A percentile compares a stretch with the other conserved stretches of the same genome.
These are phyloP conservation scores for Sebastes oblongus DNA, from an alignment of 2,797 vertebrate genomes.

Conservation along the genomic window DNA sequence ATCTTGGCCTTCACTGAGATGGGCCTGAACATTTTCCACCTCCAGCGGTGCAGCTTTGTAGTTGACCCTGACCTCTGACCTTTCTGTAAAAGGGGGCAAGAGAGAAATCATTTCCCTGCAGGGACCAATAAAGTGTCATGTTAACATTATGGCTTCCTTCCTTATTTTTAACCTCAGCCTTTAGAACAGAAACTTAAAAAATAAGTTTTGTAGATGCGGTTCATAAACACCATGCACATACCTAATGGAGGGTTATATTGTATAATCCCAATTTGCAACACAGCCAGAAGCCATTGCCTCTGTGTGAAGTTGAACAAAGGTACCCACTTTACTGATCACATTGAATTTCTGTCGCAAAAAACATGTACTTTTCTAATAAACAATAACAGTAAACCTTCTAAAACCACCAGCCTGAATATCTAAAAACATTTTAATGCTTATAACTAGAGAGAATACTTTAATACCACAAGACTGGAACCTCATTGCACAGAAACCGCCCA, in stretches of 20 bases:
- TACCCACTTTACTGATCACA: not conserved
- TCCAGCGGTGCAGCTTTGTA: conserved; percentile 30
- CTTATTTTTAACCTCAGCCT: not conserved
- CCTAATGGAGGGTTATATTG: not conserved
- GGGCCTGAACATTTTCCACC: conserved; percentile 8
- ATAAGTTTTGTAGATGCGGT: not conserved
- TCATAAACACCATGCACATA: not conserved
- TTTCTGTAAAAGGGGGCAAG: conserved; percentile 8
- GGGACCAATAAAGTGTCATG: conserved; percentile 33
- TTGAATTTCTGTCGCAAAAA: not conserved
- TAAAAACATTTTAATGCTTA: not conserved
- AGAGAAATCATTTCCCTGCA: conserved; percentile 6
- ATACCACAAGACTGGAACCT: not conserved
- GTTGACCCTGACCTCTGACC: conserved; percentile 37
- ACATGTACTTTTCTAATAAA: not conserved
- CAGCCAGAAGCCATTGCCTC: not conserved
- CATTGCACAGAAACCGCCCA: not conserved
- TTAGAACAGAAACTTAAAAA: not conserved
- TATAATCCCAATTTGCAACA: not conserved
- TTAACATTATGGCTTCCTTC: conserved; percentile 23
- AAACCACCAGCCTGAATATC: not conserved
- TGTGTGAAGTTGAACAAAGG: not conserved
- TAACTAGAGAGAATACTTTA: not conserved
- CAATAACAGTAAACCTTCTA: not conserved
- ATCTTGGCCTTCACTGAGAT: not conserved